phyloP scores from a whole-genome alignment of 1,140 invertebrate species.

The Drosophila carrolli region DNA sequence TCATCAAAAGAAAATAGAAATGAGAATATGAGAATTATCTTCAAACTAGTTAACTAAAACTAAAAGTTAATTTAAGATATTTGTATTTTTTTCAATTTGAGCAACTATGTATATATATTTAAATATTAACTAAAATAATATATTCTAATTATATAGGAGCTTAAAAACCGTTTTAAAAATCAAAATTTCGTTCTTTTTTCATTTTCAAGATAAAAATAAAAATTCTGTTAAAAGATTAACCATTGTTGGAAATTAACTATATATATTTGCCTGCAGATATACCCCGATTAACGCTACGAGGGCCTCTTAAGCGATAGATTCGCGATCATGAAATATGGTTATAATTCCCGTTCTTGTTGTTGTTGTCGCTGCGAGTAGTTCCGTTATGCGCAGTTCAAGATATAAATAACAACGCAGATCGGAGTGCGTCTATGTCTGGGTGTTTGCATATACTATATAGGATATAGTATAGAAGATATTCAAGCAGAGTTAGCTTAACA shows the following conservation, averaged over 20 bases:
- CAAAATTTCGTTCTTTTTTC: no score
- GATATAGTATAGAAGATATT: constrained; percentile 1
- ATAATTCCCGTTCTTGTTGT: constrained; percentile 17
- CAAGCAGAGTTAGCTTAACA: constrained; percentile 21
- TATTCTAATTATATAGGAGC: no score
- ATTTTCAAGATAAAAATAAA: no score
- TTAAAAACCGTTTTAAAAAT: no score
- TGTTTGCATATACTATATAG: background rate
- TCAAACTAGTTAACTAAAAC: no score
- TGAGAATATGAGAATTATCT: no score
- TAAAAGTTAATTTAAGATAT: background rate
- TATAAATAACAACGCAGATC: constrained; percentile 39
- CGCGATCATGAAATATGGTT: constrained; percentile 37
- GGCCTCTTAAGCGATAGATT: constrained; percentile 13
- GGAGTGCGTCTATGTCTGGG: constrained; percentile 3
- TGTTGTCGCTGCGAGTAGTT: constrained; percentile 11
- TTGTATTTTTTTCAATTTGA: background rate
- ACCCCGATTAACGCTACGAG: background rate
- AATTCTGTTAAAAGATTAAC: no score
- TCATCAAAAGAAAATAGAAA: background rate
- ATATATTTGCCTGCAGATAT: background rate
- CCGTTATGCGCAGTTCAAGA: constrained; percentile 41
- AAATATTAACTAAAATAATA: no score
- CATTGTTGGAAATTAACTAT: no score
- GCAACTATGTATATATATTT: no score